A percentile compares a stretch with the other conserved stretches of the same genome.
Evolutionary conservation across 2,113 vertebrate genomes (phyloP).

Genomic region (Pituophis catenifer): DNA sequence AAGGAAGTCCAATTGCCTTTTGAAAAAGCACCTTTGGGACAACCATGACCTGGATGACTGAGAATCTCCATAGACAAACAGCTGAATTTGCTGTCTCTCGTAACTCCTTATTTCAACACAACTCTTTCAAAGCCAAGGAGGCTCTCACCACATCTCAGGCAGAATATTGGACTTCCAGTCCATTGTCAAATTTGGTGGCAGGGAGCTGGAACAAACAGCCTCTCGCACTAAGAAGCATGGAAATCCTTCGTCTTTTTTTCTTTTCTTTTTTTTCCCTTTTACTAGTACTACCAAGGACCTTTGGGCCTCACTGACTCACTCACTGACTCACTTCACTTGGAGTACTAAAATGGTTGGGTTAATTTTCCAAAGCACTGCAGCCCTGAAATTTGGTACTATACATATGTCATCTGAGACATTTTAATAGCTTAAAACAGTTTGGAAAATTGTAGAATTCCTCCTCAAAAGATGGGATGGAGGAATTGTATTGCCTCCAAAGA

Average conservation of each 20-base stretch:
- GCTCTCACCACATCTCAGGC: background rate
- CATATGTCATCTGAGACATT: background rate
- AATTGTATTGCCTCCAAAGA: background rate
- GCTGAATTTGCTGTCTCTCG: no score
- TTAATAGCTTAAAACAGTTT: background rate
- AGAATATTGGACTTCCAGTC: background rate
- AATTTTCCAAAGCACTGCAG: background rate
- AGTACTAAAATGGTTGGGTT: background rate
- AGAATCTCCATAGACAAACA: background rate
- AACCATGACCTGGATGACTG: background rate
- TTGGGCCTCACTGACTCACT: slow-evolving; percentile 1
- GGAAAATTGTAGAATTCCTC: background rate
- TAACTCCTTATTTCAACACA: background rate
- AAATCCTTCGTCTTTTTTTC: background rate
- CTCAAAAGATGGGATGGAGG: background rate
- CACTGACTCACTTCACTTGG: background rate
- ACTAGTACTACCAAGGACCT: background rate
- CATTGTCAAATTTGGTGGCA: background rate
- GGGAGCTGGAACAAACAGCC: background rate
- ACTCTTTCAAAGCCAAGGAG: background rate
- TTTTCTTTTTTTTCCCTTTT: no score
- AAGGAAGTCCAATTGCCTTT: background rate
- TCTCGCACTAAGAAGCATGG: background rate
- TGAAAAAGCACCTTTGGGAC: background rate
- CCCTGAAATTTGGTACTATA: background rate